A percentile compares a stretch with the other conserved stretches of the same genome.
phyloP scores from a whole-genome alignment of 1,140 invertebrate genomes.

The Aphidius ervi region DNA sequence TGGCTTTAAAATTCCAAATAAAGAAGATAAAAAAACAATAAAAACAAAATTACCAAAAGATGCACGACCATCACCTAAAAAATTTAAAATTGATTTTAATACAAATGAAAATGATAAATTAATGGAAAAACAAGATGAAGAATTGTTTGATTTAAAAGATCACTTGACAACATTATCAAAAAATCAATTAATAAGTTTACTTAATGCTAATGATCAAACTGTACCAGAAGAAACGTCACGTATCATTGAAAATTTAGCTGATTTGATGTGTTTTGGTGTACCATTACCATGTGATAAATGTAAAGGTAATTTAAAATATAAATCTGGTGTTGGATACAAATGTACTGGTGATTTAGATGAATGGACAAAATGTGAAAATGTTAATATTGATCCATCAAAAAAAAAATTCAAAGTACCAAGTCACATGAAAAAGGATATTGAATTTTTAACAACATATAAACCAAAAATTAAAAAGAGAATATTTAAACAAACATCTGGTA shows the following conservation, averaged over 20 bases:
- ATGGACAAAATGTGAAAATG: constrained; percentile 83
- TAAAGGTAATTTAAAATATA: constrained; percentile 69
- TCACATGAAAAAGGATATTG: constrained; percentile 58
- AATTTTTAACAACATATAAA: constrained; percentile 67
- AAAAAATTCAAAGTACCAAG: constrained; percentile 70
- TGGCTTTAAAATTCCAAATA: constrained; percentile 68
- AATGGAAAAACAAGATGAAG: constrained; percentile 73
- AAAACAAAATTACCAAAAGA: constrained; percentile 67
- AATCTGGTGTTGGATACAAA: constrained; percentile 69
- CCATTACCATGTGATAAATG: constrained; percentile 78
- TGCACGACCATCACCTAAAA: constrained; percentile 57
- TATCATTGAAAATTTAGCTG: constrained; percentile 74
- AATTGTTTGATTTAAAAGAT: constrained; percentile 70
- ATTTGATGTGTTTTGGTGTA: constrained; percentile 85
- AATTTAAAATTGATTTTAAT: constrained; percentile 62
- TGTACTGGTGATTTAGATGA: constrained; percentile 81
- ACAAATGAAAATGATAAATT: constrained; percentile 56
- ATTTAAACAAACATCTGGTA: constrained; percentile 59
- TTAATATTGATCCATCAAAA: constrained; percentile 70
- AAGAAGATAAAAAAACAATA: constrained; percentile 71
- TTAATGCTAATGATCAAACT: constrained; percentile 71
- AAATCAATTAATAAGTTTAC: constrained; percentile 59
- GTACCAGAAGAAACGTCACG: constrained; percentile 63
- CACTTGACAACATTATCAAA: constrained; percentile 47
- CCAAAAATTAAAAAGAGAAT: constrained; percentile 60